These are phyloP conservation scores for Branchipolynoe longqiensis DNA, from an alignment of 2,888 invertebrate genomes.

Conservation along the genomic window DNA sequence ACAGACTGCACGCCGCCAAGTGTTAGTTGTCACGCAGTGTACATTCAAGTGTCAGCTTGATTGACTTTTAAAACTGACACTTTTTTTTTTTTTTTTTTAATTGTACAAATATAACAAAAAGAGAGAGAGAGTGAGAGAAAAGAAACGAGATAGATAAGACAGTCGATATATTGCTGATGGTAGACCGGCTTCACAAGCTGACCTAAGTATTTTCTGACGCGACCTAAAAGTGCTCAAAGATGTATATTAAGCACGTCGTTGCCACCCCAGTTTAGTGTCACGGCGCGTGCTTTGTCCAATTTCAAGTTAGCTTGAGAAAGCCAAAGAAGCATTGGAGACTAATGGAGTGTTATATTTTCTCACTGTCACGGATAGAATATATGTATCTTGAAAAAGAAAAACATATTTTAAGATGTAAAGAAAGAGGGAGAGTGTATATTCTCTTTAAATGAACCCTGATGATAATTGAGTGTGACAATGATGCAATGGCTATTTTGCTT, in stretches of 20 bases:
- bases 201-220: conserved; percentile 47
- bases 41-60: no score
- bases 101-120: neutral
- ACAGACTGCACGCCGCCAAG: no score
- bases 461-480: neutral
- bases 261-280: neutral
- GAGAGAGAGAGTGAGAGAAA: no score
- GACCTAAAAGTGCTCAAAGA: conserved; percentile 55
- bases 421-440: neutral
- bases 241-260: conserved; percentile 1
- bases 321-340: conserved; percentile 52
- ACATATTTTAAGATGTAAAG: conserved; percentile 50
- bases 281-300: conserved; percentile 21
- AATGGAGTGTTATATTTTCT: conserved; percentile 54
- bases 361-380: conserved; percentile 1
- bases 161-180: neutral
- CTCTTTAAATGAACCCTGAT: conserved; percentile 8
- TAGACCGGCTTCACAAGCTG: conserved; percentile 40
- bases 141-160: no score
- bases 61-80: no score
- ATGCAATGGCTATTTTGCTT: conserved; percentile 49
- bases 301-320: conserved; percentile 42
- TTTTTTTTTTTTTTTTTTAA: no score
- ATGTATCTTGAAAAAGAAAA: conserved; percentile 38
- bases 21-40: no score